Percentiles rank a stretch among this genome's conserved stretches.
Conservation (phyloP, 2,888 invertebrate genomes). For the Erannis defoliaria region DNA sequence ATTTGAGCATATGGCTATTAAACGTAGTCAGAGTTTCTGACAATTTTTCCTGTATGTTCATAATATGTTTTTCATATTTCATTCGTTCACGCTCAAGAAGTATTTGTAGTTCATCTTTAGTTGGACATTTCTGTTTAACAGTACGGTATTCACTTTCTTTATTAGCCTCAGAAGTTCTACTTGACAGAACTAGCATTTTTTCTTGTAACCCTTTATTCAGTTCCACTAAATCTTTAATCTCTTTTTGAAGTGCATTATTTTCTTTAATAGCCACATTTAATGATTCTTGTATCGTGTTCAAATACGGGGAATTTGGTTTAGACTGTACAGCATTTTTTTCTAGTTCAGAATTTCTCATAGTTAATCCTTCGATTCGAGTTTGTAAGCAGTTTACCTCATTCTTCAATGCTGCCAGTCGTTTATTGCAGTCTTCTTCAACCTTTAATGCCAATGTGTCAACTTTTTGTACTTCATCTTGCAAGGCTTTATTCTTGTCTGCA, state of each 20-base stretch:
- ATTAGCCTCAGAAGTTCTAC: constrained; percentile 53
- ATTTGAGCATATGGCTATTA: constrained; percentile 66
- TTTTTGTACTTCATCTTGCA: constrained; percentile 91
- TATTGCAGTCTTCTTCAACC: constrained; percentile 92
- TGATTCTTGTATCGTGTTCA: constrained; percentile 59
- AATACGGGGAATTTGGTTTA: constrained; percentile 49
- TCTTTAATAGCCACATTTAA: constrained; percentile 63
- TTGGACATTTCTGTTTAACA: constrained; percentile 61
- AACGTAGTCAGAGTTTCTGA: constrained; percentile 72
- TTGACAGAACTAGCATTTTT: constrained; percentile 65
- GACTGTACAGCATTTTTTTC: constrained; percentile 81
- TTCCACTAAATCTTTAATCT: constrained; percentile 80
- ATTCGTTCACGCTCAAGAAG: constrained; percentile 76
- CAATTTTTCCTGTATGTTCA: constrained; percentile 70
- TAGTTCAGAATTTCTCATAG: constrained; percentile 79
- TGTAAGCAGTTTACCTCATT: constrained; percentile 87
- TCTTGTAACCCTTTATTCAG: constrained; percentile 82
- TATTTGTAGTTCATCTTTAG: constrained; percentile 71
- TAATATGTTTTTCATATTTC: constrained; percentile 76
- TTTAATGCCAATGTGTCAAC: constrained; percentile 91
- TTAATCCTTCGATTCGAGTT: constrained; percentile 81
- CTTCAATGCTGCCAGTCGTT: constrained; percentile 87
- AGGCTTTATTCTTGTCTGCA: constrained; percentile 90
- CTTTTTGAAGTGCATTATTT: constrained; percentile 76
- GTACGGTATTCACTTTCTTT: constrained; percentile 49